Conservation (phyloP, 2,797 vertebrate genomes). For the Mionectes olivaceus region DNA sequence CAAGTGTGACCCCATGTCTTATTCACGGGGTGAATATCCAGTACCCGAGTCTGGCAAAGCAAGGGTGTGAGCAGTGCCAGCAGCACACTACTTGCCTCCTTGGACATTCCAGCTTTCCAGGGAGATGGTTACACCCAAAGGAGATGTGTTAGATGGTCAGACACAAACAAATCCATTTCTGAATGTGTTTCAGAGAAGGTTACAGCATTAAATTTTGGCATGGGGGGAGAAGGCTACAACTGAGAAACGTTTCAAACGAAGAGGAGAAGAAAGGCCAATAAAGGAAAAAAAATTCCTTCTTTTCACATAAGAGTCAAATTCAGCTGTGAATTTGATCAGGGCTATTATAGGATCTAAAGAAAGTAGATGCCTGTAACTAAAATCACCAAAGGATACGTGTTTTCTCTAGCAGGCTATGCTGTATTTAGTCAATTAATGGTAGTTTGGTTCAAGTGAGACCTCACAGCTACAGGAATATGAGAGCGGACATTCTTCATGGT, state of each 20-base stretch:
- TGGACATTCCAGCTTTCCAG: neutral
- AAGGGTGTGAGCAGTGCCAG: neutral
- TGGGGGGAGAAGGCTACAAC: neutral
- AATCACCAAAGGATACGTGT: neutral
- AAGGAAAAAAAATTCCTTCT: neutral
- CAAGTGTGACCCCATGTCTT: neutral
- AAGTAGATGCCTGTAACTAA: neutral
- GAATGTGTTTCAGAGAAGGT: neutral
- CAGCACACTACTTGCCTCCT: neutral
- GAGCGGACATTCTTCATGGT: neutral
- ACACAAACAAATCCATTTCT: neutral
- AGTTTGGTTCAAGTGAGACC: constrained; percentile 1
- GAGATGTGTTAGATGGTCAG: neutral
- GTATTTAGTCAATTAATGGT: neutral
- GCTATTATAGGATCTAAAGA: neutral
- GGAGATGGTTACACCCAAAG: neutral
- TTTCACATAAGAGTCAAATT: neutral
- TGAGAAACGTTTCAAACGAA: neutral
- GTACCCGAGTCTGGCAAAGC: neutral
- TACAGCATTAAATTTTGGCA: neutral
- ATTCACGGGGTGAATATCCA: neutral
- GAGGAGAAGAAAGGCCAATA: neutral
- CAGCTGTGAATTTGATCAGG: neutral
- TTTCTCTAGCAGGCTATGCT: neutral
- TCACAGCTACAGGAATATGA: constrained; percentile 12